These are phyloP conservation scores for Acleris emargana DNA, from an alignment of 2,888 invertebrate genomes.

Conservation along the genomic window DNA sequence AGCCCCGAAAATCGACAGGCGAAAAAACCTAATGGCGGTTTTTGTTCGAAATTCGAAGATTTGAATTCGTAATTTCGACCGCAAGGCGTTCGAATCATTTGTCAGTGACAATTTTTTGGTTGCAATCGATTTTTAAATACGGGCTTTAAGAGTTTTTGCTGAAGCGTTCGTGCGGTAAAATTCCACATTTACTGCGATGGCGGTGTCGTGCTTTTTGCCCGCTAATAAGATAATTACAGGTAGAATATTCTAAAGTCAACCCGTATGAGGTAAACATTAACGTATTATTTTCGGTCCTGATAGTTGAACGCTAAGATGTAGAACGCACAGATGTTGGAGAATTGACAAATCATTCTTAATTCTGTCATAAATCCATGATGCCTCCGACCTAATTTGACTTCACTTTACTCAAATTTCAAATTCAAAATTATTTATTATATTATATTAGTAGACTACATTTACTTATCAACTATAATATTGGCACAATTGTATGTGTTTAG, in stretches of 20 bases:
- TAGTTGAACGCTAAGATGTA: too few species aligned
- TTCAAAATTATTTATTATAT: too few species aligned
- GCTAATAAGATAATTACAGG: constrained; percentile 57
- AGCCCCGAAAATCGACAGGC: constrained; percentile 78
- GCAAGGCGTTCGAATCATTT: constrained; percentile 83
- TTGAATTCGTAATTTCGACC: constrained; percentile 83
- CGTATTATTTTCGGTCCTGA: too few species aligned
- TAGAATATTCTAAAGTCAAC: constrained; percentile 32
- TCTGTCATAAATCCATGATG: too few species aligned
- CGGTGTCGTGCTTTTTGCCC: constrained; percentile 47
- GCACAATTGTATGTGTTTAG: too few species aligned
- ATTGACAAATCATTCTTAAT: too few species aligned
- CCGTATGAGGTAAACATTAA: background rate
- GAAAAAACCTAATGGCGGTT: constrained; percentile 82
- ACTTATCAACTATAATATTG: too few species aligned
- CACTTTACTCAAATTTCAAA: too few species aligned
- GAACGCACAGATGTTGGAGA: too few species aligned
- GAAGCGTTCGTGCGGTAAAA: constrained; percentile 44
- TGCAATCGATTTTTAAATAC: constrained; percentile 84
- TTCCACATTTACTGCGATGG: constrained; percentile 51
- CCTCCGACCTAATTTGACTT: too few species aligned
- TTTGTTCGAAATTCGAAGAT: constrained; percentile 81
- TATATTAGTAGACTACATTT: too few species aligned
- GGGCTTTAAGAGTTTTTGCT: constrained; percentile 67
- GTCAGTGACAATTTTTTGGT: constrained; percentile 84